These are phyloP conservation scores for Gnathonemus longibarbis DNA, from an alignment of 2,113 vertebrate genomes.

Conservation along the genomic window DNA sequence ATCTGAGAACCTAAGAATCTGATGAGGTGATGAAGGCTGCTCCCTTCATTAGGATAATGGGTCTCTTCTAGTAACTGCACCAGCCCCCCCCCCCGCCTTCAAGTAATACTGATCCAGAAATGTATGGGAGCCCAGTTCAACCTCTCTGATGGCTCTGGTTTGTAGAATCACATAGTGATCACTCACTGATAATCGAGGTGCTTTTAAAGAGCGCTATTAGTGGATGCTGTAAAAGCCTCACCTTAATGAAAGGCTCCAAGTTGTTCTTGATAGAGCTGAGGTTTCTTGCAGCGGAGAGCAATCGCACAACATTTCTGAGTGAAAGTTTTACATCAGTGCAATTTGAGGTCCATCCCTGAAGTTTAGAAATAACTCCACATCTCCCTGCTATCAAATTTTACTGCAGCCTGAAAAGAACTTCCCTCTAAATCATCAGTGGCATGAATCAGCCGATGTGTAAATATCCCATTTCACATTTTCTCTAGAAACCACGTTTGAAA, in stretches of 20 bases:
- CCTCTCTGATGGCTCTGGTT: neutral
- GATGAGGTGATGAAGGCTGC: neutral
- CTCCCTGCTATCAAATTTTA: constrained; percentile 19
- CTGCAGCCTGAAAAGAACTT: neutral
- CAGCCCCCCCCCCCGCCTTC: neutral
- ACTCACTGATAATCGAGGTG: neutral
- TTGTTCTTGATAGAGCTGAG: neutral
- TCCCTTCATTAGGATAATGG: too few species aligned
- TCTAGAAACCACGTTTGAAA: constrained; percentile 13
- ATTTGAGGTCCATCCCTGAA: neutral
- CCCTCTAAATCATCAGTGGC: constrained; percentile 7
- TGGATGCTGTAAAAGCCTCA: neutral
- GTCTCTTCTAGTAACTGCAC: too few species aligned
- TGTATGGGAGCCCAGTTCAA: neutral
- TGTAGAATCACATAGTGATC: neutral
- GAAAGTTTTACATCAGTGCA: constrained; percentile 3
- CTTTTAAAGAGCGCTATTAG: neutral
- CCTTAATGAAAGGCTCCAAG: neutral
- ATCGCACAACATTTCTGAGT: neutral
- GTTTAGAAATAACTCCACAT: constrained; percentile 5
- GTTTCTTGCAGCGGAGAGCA: neutral
- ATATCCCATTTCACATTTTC: constrained; percentile 15
- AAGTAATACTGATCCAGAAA: neutral
- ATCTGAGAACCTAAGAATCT: neutral
- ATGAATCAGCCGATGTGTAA: constrained; percentile 19